phyloP scores from a whole-genome alignment of 37 sponge, comb jelly and placozoan genomes.

The Lycopodina hypogea region DNA sequence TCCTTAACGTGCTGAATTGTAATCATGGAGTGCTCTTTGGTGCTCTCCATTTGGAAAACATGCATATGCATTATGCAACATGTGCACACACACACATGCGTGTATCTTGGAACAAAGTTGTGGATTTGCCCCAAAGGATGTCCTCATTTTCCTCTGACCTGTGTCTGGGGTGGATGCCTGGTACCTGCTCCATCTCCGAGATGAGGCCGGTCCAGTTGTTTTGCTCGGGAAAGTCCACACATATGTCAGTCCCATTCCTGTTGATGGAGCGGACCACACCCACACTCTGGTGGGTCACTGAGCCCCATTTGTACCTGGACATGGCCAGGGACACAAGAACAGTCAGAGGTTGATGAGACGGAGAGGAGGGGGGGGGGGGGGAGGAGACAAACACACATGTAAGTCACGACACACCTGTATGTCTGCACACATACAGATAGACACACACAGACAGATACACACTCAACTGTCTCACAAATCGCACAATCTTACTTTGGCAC shows the following conservation, averaged over 20 bases:
- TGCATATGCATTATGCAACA: too few relatives aligned
- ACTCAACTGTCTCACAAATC: background rate
- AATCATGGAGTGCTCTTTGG: too few relatives aligned
- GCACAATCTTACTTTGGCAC: constrained; percentile 63
- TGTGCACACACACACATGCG: too few relatives aligned
- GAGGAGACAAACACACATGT: background rate
- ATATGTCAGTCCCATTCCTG: constrained; percentile 80
- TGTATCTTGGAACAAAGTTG: too few relatives aligned
- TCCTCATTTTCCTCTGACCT: constrained; percentile 23
- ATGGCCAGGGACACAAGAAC: constrained; percentile 6
- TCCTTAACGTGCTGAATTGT: too few relatives aligned
- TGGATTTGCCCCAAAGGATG: too few relatives aligned
- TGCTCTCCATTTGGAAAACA: too few relatives aligned
- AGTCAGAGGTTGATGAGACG: constrained; percentile 2
- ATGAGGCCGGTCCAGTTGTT: constrained; percentile 94
- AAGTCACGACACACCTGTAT: background rate
- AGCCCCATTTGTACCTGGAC: constrained; percentile 95
- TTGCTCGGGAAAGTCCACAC: constrained; percentile 93
- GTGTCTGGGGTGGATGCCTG: constrained; percentile 71
- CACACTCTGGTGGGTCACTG: constrained; percentile 81
- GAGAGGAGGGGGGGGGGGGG: background rate
- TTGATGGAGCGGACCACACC: constrained; percentile 76
- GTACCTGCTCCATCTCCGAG: constrained; percentile 92
- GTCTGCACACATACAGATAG: too few relatives aligned
- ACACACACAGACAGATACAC: too few relatives aligned